Evolutionary conservation across 2,888 invertebrate genomes (phyloP), one percentile per base, ranked within the genome.

Genomic region (Clunio marinus): DNA sequence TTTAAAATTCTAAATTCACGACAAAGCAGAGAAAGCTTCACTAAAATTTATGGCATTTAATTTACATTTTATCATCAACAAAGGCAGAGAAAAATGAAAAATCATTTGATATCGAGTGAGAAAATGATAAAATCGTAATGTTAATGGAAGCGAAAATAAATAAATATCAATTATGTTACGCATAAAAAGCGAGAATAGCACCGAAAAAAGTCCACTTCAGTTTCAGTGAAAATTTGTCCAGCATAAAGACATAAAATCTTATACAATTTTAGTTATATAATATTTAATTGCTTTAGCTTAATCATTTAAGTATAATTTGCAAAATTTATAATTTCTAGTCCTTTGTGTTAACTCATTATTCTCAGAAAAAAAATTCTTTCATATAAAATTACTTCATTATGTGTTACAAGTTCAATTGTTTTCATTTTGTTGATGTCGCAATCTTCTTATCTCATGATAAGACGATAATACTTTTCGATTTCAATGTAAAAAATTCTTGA

Each of bases 311-410:
- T n/a, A n/a, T n/a, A n/a, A n/a, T n/a, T n/a, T n/a, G n/a, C n/a
- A n/a, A n/a, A n/a, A n/a, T n/a, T n/a, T n/a, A n/a, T n/a, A n/a
- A n/a, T n/a, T n/a, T n/a, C n/a, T n/a, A n/a, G n/a, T n/a, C n/a
- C n/a, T n/a, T 51, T 51, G 7, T 51, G 51, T 51, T 51, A 51
- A 51, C 51, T 51, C 22, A 22, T 51, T 51, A 51, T 51, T 22
- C 51, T n/a, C n/a, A n/a, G 51, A 51, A n/a, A n/a, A n/a, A n/a
- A n/a, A n/a, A n/a, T n/a, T n/a, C n/a, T 41, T 41, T 22, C 8
- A 13, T 51, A 51, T 51, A 51, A 51, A 51, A 51, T 41, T 41
- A 51, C 51, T 51, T 51, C 51, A 51, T 20, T 51, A 32, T n/a
- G n/a, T n/a, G n/a, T n/a, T n/a, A n/a, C n/a, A n/a, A n/a, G n/a